Conservation (phyloP, 1,140 invertebrate genomes). For the Pseudomyrmex flavicornis region DNA sequence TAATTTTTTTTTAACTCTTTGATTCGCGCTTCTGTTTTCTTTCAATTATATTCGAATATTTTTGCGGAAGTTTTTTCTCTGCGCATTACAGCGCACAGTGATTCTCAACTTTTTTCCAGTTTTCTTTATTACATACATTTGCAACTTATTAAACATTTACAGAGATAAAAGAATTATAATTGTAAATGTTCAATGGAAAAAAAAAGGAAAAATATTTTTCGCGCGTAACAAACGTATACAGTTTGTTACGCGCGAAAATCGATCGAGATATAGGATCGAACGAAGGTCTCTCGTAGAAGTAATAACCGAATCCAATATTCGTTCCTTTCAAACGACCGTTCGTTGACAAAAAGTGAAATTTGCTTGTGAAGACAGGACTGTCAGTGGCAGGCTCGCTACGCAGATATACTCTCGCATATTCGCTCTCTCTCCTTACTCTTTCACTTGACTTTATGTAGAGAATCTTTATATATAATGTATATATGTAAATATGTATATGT, state of each 20-base stretch:
- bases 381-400: constrained; percentile 75
- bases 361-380: constrained; percentile 79
- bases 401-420: constrained; percentile 67
- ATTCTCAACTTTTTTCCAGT: not conserved
- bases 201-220: constrained; percentile 36
- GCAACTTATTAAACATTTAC: constrained; percentile 1
- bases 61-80: not conserved
- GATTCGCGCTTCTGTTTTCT: not conserved
- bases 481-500: not conserved
- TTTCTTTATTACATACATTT: not conserved
- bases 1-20: not conserved
- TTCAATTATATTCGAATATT: constrained; percentile 19
- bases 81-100: not conserved
- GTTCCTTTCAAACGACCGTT: constrained; percentile 80
- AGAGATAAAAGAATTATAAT: constrained; percentile 11
- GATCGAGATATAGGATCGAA: constrained; percentile 68
- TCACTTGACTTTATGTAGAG: constrained; percentile 17
- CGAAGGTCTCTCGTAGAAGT: constrained; percentile 79
- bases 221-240: no score
- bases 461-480: constrained; percentile 7
- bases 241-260: constrained; percentile 36
- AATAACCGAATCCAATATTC: constrained; percentile 85
- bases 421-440: constrained; percentile 33
- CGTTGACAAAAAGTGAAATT: constrained; percentile 82
- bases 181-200: not conserved